Base-by-base conservation (phyloP, 2,797 vertebrate genomes). In the Hemibagrus guttatus region DNA sequence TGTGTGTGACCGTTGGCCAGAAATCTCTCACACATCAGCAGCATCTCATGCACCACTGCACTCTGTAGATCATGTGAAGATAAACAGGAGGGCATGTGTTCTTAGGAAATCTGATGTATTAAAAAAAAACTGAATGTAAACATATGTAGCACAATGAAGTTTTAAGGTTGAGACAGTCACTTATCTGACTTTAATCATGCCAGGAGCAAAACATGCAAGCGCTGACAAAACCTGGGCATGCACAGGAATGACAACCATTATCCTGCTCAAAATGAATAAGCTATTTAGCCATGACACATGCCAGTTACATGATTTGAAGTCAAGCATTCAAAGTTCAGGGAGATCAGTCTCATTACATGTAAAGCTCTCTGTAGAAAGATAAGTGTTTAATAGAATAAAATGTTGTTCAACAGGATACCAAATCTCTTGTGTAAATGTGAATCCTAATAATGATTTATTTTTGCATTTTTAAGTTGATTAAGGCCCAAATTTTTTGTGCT, bases 51-150 rank as follows among this genome's bases (percentile, higher is more conserved):
- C 46, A 49, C 46, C 46, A 49, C 0, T 49, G 46, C 5, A 49
- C 28, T 78, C 72, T 52, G 23, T 2, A 0, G 1, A 4, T 6
- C 3, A 1, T 74, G n/a, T 54, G 6, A 7, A 16, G 28, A 78
- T 31, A 78, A 78, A 28, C 49, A 78, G 28, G 28, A 78, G 17
- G 49, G 7, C 19, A 59, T 42, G 16, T 46, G 35, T 17, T 63
- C 75, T 46, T 58, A 35, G 19, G 28, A 80, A 80, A 61, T 61
- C 56, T 61, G 76, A 59, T 61, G 26, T 52, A 63, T 78, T 78
- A 3, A 19, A 28, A 2, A 56, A 31, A 49, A 31, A 39, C 35
- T 39, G 35, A 4, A 39, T 39, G 74, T 56, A n/a, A 76, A 19
- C 16, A 6, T 31, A 42, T 2, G 6, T 3, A 16, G 16, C 6